These are phyloP conservation scores for Pterocles gutturalis DNA, from an alignment of 2,113 vertebrate species.

Conservation along the genomic window DNA sequence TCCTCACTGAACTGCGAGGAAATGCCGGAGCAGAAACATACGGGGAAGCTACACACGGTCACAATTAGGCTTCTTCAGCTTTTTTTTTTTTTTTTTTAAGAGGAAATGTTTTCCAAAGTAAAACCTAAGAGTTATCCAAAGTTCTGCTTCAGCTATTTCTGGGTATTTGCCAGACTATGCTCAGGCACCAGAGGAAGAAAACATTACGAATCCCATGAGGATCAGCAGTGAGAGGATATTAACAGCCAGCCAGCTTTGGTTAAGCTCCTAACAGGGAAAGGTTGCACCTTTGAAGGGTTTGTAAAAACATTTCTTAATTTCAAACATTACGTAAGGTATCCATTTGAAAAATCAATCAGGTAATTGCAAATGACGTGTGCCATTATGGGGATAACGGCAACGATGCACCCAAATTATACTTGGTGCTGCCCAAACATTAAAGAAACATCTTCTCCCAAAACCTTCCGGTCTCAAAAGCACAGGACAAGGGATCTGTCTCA, in stretches of 20 bases:
- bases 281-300: background rate
- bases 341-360: background rate
- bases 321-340: background rate
- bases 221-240: background rate
- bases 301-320: background rate
- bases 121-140: background rate
- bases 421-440: background rate
- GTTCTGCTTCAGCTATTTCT: background rate
- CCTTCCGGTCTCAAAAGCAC: background rate
- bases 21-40: background rate
- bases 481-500: background rate
- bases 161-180: background rate
- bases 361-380: accelerated
- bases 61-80: background rate
- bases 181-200: background rate
- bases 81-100: background rate
- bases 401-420: accelerated
- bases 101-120: background rate
- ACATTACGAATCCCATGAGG: accelerated
- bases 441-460: background rate
- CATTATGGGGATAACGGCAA: background rate
- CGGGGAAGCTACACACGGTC: background rate
- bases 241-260: background rate
- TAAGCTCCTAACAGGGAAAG: background rate
- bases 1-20: accelerated